Base-by-base conservation (phyloP, 2,888 invertebrate species). In the Polylopha cassiicola region DNA sequence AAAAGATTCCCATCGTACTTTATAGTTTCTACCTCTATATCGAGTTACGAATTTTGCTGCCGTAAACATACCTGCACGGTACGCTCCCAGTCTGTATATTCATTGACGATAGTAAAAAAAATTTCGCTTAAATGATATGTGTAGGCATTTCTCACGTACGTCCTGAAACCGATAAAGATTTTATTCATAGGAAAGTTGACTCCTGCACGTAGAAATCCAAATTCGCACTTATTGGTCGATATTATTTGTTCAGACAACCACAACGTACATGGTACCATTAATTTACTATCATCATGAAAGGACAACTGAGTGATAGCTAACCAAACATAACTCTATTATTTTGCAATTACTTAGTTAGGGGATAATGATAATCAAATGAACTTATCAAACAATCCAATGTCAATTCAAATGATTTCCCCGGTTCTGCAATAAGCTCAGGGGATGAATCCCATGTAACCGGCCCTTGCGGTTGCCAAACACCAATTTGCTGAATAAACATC, bases 41-140 rank as follows among this genome's bases (percentile, higher is more conserved):
- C n/a, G n/a, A n/a, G n/a, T n/a, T n/a, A n/a, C n/a, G n/a, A 11
- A 20, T n/a, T 5, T 6, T 15, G 32, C 18, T 36, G 14, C 36
- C 37, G 31, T 31, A 26, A 36, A 43, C 55, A 65, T 65, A 86
- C 86, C 73, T 86, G 86, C 6, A 95, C 94, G 20, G 95, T 95
- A 55, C 95, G 86, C 62, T 95, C 95, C 98, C 98, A 99, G 74
- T 99, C 97, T 15, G 98, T 98, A 72, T 99, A 99, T 69, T 98
- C 98, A 68, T 98, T 98, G 49, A 96, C 95, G 43, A 98, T 94
- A 52, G 98, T 96, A 73, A 95, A 95, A 86, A 97, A 97, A 71
- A 99, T 97, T 85, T 98, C 98, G 65, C 96, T 96, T 59, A 97
- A 90, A 85, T 99, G 98, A 88, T 95, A 98, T 72, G 94, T 94